These are phyloP conservation scores for Chymomyza procnemis DNA, from an alignment of 2,888 invertebrate genomes.

Conservation along the genomic window DNA sequence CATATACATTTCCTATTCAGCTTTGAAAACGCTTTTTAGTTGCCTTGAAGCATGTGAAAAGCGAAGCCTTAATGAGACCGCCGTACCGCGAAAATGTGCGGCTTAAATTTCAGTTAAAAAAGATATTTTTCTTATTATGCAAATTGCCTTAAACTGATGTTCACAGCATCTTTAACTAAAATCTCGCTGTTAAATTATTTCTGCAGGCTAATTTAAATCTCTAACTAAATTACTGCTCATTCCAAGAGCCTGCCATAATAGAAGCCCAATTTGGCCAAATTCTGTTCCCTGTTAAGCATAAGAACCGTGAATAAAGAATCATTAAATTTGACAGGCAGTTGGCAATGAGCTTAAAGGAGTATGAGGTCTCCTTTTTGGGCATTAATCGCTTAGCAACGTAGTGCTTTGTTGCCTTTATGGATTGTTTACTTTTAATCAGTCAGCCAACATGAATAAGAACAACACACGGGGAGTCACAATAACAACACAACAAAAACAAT, in stretches of 20 bases:
- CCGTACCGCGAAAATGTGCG: not conserved
- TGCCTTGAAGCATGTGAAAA: too few species aligned
- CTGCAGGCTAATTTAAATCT: not conserved
- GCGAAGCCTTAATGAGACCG: too few species aligned
- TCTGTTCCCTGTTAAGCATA: not conserved
- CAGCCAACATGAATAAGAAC: slow-evolving; percentile 1
- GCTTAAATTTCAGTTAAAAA: not conserved
- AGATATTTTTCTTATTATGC: not conserved
- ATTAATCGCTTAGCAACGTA: slow-evolving; percentile 19
- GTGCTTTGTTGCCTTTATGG: slow-evolving; percentile 13
- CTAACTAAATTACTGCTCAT: not conserved
- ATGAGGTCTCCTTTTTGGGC: not conserved
- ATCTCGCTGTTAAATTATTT: not conserved
- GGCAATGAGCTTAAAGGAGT: not conserved
- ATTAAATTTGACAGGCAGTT: slow-evolving; percentile 3
- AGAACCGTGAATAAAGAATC: not conserved
- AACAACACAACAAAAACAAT: not conserved
- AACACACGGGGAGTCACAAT: not conserved
- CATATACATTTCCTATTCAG: too few species aligned
- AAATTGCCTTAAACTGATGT: not conserved
- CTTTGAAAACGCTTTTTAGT: too few species aligned
- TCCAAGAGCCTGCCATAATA: not conserved
- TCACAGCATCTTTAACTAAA: not conserved
- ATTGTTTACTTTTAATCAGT: slow-evolving; percentile 55
- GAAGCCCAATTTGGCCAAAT: not conserved